A percentile compares a stretch with the other conserved stretches of the same genome.
Evolutionary conservation across 2,888 invertebrate species (phyloP).

Genomic region (Diplolepis rosae): DNA sequence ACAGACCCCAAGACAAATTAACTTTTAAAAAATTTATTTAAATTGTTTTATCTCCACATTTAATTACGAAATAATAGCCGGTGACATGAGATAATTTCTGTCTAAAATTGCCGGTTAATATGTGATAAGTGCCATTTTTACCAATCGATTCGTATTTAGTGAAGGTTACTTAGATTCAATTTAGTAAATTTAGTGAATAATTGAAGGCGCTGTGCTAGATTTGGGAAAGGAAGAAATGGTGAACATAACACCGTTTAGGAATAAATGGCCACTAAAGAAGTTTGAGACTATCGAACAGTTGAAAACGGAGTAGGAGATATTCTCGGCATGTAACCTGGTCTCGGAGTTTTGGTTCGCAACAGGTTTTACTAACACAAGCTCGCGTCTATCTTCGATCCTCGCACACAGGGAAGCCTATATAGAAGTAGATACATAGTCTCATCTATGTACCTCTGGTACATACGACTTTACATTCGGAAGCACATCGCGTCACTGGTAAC

Average conservation of each 20-base stretch:
- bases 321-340: constrained; percentile 66
- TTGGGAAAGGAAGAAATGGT: background rate
- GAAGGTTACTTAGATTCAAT: background rate
- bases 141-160: too few species aligned
- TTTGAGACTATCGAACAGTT: constrained; percentile 42
- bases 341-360: constrained; percentile 70
- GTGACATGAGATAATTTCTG: too few species aligned
- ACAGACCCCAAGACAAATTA: too few species aligned
- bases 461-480: constrained; percentile 25
- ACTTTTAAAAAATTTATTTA: too few species aligned
- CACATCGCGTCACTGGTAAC: background rate
- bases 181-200: background rate
- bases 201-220: background rate
- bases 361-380: constrained; percentile 59
- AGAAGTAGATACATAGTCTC: constrained; percentile 38
- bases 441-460: constrained; percentile 41
- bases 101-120: too few species aligned
- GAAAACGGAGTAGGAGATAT: constrained; percentile 56
- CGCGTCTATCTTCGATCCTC: constrained; percentile 26
- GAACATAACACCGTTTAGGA: constrained; percentile 3
- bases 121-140: too few species aligned
- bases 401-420: constrained; percentile 25
- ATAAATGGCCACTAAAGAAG: constrained; percentile 22
- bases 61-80: too few species aligned
- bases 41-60: too few species aligned